These are phyloP conservation scores for Capreolus pygargus DNA, from an alignment of 2,113 vertebrate genomes.

Conservation along the genomic window DNA sequence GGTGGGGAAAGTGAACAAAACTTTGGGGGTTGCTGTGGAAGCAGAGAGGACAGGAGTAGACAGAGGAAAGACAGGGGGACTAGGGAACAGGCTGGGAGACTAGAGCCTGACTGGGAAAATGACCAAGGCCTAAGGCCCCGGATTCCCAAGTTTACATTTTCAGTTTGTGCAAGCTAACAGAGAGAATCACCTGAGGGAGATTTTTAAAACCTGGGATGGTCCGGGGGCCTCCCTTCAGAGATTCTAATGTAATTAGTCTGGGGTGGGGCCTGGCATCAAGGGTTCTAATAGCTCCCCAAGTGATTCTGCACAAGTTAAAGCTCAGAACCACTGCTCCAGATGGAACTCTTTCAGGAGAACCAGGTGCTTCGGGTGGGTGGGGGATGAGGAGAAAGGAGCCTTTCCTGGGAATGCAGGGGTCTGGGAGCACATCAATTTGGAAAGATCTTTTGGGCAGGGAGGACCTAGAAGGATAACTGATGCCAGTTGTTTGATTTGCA, in stretches of 20 bases:
- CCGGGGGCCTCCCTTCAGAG: background rate
- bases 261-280: background rate
- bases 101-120: slow-evolving; percentile 18
- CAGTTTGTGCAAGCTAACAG: background rate
- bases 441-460: background rate
- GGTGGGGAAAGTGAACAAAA: background rate
- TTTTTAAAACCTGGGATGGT: background rate
- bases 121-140: background rate
- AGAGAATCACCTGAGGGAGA: background rate
- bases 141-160: background rate
- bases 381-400: background rate
- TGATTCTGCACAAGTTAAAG: background rate
- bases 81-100: background rate
- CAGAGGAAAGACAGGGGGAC: background rate
- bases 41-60: background rate
- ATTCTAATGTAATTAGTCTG: background rate
- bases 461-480: background rate
- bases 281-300: background rate
- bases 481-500: background rate
- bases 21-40: background rate
- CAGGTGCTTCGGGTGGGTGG: background rate
- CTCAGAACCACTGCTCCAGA: background rate
- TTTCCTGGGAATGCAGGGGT: background rate
- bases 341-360: background rate
- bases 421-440: background rate